Evolutionary conservation across 1,140 invertebrate genomes (phyloP), one percentile per base, ranked within the genome.

Genomic region (Gonioctena quinquepunctata): DNA sequence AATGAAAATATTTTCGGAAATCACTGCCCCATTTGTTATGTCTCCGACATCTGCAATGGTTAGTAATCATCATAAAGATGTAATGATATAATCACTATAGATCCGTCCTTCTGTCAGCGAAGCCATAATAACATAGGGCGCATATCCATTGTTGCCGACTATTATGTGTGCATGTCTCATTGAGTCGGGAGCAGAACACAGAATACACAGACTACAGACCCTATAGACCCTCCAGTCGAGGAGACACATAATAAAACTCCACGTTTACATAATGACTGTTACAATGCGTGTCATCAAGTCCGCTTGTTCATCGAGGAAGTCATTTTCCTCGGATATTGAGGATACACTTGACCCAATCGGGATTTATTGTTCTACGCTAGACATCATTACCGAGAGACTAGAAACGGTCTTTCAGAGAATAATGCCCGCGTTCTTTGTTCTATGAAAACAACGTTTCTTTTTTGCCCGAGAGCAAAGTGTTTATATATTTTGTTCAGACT

Each of bases 201-300:
- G 22, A 25, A 27, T n/a, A 19, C 52, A 21, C 52, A 28, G 59
- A 25, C 19, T 25, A 8, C 52, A 8, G 18, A 54, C n/a, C n/a
- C n/a, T n/a, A n/a, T n/a, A n/a, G n/a, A 23, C 33, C 63, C 49
- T 66, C 25, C 25, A 42, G n/a, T 54, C 33, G 63, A 66, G 63
- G 63, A 66, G 62, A 64, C 67, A 49, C 60, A 78, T 79, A 79
- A 78, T 78, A 78, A 79, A 74, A 74, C 69, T 71, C 70, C 66
- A 69, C 78, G 75, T 78, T 79, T 79, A 79, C 77, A 78, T 79
- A 79, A 79, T 79, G 78, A 79, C 78, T 70, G 76, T 75, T 70
- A 80, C 78, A 80, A 80, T 80, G 76, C 74, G 76, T 80, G 78
- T 78, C 78, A 80, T 80, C 78, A 80, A 70, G 66, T 69, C 65